phyloP scores from a whole-genome alignment of 1,140 invertebrate species.

The Epicauta chinensis region DNA sequence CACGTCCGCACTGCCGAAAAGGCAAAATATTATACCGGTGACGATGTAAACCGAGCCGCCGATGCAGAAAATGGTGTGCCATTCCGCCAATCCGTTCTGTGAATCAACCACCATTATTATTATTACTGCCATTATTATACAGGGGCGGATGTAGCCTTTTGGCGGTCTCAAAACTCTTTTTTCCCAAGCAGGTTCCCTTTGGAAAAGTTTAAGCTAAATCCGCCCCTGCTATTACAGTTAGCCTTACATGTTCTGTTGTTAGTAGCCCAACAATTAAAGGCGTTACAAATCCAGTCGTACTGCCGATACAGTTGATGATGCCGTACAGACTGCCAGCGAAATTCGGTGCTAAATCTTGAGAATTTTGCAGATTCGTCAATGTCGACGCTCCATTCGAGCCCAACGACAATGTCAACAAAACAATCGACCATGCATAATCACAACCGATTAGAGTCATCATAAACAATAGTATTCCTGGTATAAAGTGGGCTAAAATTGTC shows the following conservation, averaged over 20 bases:
- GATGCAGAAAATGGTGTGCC: constrained; percentile 56
- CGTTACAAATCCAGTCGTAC: constrained; percentile 66
- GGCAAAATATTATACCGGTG: constrained; percentile 47
- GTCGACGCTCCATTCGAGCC: constrained; percentile 78
- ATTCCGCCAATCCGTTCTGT: no score
- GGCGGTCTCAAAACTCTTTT: constrained; percentile 44
- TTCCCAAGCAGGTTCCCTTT: constrained; percentile 25
- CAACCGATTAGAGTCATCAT: constrained; percentile 61
- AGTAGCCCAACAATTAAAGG: constrained; percentile 63
- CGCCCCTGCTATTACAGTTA: no score
- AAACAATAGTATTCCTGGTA: constrained; percentile 61
- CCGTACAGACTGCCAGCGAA: constrained; percentile 72
- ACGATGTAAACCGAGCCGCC: constrained; percentile 46
- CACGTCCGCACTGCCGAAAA: constrained; percentile 43
- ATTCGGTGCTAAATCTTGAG: constrained; percentile 77
- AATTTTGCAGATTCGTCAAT: constrained; percentile 75
- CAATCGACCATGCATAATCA: constrained; percentile 53
- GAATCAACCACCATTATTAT: no score
- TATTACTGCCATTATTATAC: no score
- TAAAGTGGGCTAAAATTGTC: constrained; percentile 53
- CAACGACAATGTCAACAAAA: constrained; percentile 65
- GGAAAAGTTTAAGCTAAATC: no score
- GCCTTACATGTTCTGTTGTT: constrained; percentile 55
- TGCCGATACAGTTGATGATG: constrained; percentile 66
- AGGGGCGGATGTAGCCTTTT: constrained; percentile 36